Evolutionary conservation across 2,797 vertebrate species (phyloP).

Genomic region (Syngnathus rostellatus): DNA sequence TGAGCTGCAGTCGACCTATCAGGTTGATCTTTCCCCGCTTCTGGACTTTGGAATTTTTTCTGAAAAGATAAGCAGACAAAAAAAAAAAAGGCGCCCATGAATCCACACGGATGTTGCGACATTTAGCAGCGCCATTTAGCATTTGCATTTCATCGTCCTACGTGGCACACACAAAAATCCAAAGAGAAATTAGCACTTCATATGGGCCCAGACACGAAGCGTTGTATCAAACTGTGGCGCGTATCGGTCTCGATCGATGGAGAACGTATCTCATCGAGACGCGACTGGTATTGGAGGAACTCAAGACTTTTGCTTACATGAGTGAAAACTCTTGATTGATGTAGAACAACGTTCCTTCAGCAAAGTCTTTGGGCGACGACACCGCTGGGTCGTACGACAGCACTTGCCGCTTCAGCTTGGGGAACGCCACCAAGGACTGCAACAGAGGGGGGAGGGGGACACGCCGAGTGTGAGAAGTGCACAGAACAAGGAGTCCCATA

Average conservation of each 20-base stretch:
- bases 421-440: conserved; percentile 96
- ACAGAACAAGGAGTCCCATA: not conserved
- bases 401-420: conserved; percentile 97
- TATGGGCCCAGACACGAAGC: too few species aligned
- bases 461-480: not conserved
- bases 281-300: not conserved
- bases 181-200: too few species aligned
- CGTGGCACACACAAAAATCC: too few species aligned
- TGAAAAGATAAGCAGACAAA: conserved; percentile 35
- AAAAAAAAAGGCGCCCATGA: not conserved
- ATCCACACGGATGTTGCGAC: not conserved
- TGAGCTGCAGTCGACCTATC: conserved; percentile 94
- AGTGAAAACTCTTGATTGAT: conserved; percentile 99
- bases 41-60: conserved; percentile 98
- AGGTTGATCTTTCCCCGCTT: conserved; percentile 98
- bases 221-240: too few species aligned
- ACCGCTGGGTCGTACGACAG: conserved; percentile 90
- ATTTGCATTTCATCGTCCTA: not conserved
- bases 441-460: not conserved
- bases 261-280: too few species aligned
- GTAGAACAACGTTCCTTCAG: conserved; percentile 93
- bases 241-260: not conserved
- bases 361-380: conserved; percentile 97
- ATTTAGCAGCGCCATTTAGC: not conserved
- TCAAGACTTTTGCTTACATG: conserved; percentile 74